These are phyloP conservation scores for Leucosticte australis DNA, from an alignment of 2,113 vertebrate species.

Conservation along the genomic window DNA sequence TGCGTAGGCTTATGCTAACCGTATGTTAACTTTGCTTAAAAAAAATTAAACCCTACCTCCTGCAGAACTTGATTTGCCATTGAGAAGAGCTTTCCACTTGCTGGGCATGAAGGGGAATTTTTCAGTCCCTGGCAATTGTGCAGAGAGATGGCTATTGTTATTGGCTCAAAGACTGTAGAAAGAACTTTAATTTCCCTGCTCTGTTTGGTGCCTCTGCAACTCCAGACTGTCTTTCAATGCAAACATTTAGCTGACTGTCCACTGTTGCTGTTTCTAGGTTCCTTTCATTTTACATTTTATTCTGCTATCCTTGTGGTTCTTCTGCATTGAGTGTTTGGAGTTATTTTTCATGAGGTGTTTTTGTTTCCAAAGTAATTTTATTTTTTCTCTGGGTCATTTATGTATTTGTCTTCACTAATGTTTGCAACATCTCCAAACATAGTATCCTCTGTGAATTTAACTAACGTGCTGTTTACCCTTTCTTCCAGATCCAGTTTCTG, in stretches of 20 bases:
- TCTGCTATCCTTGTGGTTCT: not conserved
- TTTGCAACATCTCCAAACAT: constrained; percentile 46
- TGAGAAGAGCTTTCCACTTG: constrained; percentile 57
- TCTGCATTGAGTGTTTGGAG: not conserved
- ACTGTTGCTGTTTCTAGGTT: not conserved
- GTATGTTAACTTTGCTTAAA: constrained; percentile 66
- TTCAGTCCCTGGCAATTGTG: constrained; percentile 42
- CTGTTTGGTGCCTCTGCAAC: constrained; percentile 49
- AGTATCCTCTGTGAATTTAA: constrained; percentile 66
- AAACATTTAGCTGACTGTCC: constrained; percentile 17
- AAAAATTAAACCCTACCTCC: constrained; percentile 63
- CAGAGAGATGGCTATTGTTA: constrained; percentile 43
- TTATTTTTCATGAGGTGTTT: not conserved
- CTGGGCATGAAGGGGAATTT: constrained; percentile 46
- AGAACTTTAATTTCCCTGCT: constrained; percentile 48
- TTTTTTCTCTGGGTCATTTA: constrained; percentile 34
- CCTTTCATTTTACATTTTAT: constrained; percentile 9
- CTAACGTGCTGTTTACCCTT: constrained; percentile 75
- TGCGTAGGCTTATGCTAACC: constrained; percentile 68
- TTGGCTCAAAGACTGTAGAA: constrained; percentile 8
- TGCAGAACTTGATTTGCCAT: constrained; percentile 61
- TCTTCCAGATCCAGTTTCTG: constrained; percentile 77
- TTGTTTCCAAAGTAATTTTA: constrained; percentile 17
- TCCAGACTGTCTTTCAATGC: constrained; percentile 21
- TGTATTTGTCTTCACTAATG: constrained; percentile 62